A percentile compares a stretch with the other conserved stretches of the same genome.
phyloP scores from a whole-genome alignment of 2,888 invertebrate species.

The Agriopis aurantiaria region DNA sequence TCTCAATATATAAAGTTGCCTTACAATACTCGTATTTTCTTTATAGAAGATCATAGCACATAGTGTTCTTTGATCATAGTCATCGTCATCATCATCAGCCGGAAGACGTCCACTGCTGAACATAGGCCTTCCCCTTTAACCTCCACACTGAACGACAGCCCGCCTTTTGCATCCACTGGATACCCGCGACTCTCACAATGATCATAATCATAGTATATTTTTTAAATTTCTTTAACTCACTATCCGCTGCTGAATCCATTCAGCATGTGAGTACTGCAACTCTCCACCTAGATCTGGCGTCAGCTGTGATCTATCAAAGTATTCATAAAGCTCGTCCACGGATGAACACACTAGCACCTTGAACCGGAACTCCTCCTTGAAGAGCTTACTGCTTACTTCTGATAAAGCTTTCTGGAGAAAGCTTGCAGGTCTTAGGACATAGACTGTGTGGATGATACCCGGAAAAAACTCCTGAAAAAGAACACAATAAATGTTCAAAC shows the following conservation, averaged over 20 bases:
- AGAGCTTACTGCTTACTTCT: conserved; percentile 96
- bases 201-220: too few species aligned
- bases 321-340: conserved; percentile 94
- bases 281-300: conserved; percentile 96
- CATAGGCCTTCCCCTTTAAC: too few species aligned
- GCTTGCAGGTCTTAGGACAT: conserved; percentile 96
- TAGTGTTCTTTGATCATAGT: background rate
- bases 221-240: conserved; percentile 89
- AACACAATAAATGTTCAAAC: background rate
- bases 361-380: conserved; percentile 97
- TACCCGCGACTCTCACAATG: too few species aligned
- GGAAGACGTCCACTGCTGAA: too few species aligned
- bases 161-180: too few species aligned
- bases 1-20: too few species aligned
- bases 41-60: too few species aligned
- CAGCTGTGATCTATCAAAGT: conserved; percentile 93
- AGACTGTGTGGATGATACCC: conserved; percentile 96
- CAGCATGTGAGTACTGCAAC: conserved; percentile 95
- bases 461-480: conserved; percentile 95
- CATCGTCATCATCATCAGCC: too few species aligned
- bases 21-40: too few species aligned
- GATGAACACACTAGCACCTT: conserved; percentile 95
- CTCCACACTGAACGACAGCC: too few species aligned
- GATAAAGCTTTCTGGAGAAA: conserved; percentile 98
- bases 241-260: conserved; percentile 98